Conservation (phyloP, 1,140 invertebrate genomes). For the Hycleus phaleratus region DNA sequence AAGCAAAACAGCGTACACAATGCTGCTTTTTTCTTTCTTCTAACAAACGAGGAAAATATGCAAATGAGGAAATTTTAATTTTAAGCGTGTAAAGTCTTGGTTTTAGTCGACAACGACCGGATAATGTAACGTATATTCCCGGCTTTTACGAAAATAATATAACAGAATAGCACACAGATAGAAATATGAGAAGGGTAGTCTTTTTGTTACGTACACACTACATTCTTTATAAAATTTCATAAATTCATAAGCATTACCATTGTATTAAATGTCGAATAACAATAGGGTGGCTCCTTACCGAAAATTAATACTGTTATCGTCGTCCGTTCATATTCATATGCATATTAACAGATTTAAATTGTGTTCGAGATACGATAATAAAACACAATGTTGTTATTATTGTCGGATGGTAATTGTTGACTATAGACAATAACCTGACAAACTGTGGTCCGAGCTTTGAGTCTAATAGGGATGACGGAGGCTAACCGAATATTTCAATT, state of each 20-base stretch:
- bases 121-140: no score
- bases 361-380: conserved; percentile 9
- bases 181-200: no score
- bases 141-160: no score
- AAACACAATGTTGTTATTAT: conserved; percentile 5
- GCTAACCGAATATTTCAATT: conserved; percentile 19
- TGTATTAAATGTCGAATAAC: background rate
- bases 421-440: conserved; percentile 11
- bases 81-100: conserved; percentile 11
- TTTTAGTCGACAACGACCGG: background rate
- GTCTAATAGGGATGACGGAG: conserved; percentile 12
- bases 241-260: conserved; percentile 5
- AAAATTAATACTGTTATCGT: conserved; percentile 2
- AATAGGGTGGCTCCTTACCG: conserved; percentile 8
- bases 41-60: conserved; percentile 12
- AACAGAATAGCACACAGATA: no score
- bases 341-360: conserved; percentile 13
- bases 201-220: no score
- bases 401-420: conserved; percentile 7
- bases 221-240: no score
- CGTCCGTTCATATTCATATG: conserved; percentile 10
- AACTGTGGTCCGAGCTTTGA: conserved; percentile 2
- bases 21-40: conserved; percentile 6
- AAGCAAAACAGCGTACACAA: conserved; percentile 6
- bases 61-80: conserved; percentile 12